Evolutionary conservation across 2,113 vertebrate genomes (phyloP), one percentile per base, ranked within the genome.

Genomic region (Lophura nycthemera): DNA sequence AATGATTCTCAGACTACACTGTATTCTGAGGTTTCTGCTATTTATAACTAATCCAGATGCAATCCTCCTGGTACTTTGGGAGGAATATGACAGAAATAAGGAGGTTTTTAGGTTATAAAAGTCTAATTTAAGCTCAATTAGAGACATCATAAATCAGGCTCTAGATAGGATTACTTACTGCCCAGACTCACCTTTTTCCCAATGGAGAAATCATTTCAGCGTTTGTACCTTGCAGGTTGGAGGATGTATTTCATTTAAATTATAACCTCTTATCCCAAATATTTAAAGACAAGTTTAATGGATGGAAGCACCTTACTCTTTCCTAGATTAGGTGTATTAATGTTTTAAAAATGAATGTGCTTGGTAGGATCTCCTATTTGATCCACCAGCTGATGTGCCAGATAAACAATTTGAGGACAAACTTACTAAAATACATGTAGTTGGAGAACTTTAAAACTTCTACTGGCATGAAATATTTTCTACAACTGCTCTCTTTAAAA

Each of bases 1-100:
- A 92, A 85, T 69, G 1, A 80, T 90, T 95, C 54, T 92, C 52
- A 34, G 30, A 30, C 78, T 92, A 6, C 14, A 20, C 38, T 88
- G 32, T 77, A 70, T 91, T 88, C 59, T 91, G 90, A 96, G 81
- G 74, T 94, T 92, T 91, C 84, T 94, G 66, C 76, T 96, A 86
- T 96, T 97, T 96, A 94, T 95, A 96, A 92, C 94, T 96, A 95
- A 96, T 97, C 91, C 93, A 95, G 80, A 95, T 86, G 91, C 84
- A 94, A 80, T 90, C 76, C 73, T 96, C 90, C 42, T 83, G 88
- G 60, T 95, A 96, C 74, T 95, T 95, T 59, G 67, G 63, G 74
- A 97, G n/a, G 38, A 92, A 97, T 69, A 94, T 77, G 74, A 86
- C 57, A 96, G 92, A 96, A 94, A 93, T 70, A 94, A 96, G 77